Percentiles rank a stretch among this genome's conserved stretches.
Conservation (phyloP, 2,888 invertebrate genomes). For the Caprella mutica region DNA sequence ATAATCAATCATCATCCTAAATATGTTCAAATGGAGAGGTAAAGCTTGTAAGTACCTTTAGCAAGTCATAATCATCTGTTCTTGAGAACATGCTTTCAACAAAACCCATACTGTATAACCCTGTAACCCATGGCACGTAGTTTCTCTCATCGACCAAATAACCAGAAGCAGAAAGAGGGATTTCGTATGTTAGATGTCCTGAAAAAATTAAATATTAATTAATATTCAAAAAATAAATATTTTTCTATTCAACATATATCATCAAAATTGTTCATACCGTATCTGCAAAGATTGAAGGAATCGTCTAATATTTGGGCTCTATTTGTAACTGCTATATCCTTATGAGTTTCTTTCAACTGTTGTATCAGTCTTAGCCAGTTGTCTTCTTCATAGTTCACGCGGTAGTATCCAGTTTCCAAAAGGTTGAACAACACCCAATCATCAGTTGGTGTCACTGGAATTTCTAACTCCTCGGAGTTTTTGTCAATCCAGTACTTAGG, state of each 20-base stretch:
- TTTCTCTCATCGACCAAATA: constrained; percentile 67
- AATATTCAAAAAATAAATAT: no score
- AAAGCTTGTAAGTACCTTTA: constrained; percentile 55
- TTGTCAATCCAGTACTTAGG: constrained; percentile 47
- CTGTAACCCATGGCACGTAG: constrained; percentile 78
- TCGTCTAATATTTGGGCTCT: constrained; percentile 68
- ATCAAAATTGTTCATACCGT: no score
- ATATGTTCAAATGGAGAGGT: no score
- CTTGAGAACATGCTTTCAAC: constrained; percentile 69
- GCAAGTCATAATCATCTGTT: constrained; percentile 54
- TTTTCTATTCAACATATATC: no score
- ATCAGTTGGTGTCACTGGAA: neutral
- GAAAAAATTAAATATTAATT: no score
- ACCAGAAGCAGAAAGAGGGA: constrained; percentile 64
- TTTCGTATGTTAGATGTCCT: constrained; percentile 55
- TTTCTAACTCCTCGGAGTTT: constrained; percentile 22
- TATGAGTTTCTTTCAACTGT: constrained; percentile 51
- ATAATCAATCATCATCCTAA: no score
- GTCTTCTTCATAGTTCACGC: constrained; percentile 61
- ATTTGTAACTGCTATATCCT: constrained; percentile 62
- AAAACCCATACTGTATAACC: constrained; percentile 61
- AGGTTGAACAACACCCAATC: constrained; percentile 66
- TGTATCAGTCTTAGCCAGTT: constrained; percentile 64
- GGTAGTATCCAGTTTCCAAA: constrained; percentile 52
- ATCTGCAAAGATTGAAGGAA: constrained; percentile 63